These are phyloP conservation scores for Polydrusus tereticollis DNA, from an alignment of 2,888 invertebrate species.

Conservation along the genomic window DNA sequence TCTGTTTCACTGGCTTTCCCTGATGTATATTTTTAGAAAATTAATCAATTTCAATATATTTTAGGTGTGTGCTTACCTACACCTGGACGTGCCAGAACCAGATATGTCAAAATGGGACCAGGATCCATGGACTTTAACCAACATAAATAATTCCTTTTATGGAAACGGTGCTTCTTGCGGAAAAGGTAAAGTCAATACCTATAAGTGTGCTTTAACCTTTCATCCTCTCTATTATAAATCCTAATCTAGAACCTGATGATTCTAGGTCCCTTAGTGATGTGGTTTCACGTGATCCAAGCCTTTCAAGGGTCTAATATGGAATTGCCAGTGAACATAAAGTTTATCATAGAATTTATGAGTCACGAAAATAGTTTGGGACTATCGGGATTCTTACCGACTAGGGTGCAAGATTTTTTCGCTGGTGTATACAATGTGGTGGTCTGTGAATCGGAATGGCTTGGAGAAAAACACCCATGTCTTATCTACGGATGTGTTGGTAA, in stretches of 20 bases:
- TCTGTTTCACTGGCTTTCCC: too few relatives aligned
- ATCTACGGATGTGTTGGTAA: conserved; percentile 66
- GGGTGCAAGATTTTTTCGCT: conserved; percentile 62
- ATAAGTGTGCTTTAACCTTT: too few relatives aligned
- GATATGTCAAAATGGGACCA: conserved; percentile 59
- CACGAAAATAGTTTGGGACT: conserved; percentile 64
- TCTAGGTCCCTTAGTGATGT: conserved; percentile 63
- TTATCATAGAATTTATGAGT: conserved; percentile 67
- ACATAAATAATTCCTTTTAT: conserved; percentile 61
- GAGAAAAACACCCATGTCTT: conserved; percentile 66
- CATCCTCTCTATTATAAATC: too few relatives aligned
- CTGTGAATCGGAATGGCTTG: conserved; percentile 67
- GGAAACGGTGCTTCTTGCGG: conserved; percentile 66
- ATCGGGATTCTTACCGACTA: conserved; percentile 61
- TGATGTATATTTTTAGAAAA: not conserved
- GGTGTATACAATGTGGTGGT: conserved; percentile 64
- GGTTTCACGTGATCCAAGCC: conserved; percentile 65
- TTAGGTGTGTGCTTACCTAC: conserved; percentile 64
- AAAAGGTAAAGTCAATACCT: conserved; percentile 62
- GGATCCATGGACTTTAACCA: conserved; percentile 65
- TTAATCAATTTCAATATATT: not conserved
- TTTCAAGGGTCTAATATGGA: conserved; percentile 58
- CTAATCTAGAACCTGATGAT: too few relatives aligned
- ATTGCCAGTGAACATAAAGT: conserved; percentile 67
- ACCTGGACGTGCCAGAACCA: conserved; percentile 66